Conservation (phyloP, 2,888 invertebrate species). For the Chaitophorus viminalis region DNA sequence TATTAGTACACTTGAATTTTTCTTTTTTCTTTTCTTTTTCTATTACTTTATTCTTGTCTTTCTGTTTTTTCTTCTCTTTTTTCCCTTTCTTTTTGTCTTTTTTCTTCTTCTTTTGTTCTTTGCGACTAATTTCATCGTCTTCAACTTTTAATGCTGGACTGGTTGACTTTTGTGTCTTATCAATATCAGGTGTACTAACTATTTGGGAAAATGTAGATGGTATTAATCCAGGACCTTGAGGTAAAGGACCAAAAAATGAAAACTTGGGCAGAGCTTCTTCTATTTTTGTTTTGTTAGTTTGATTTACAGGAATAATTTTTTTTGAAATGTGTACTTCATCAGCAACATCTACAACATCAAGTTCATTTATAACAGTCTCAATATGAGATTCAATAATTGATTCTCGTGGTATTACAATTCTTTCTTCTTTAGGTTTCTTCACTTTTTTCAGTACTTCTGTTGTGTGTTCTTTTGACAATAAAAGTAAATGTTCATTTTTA, state of each 20-base stretch:
- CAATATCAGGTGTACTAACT: slow-evolving; percentile 5
- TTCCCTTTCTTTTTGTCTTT: slow-evolving; percentile 41
- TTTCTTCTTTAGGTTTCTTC: slow-evolving; percentile 42
- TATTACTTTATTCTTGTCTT: slow-evolving; percentile 1
- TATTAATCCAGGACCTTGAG: slow-evolving; percentile 52
- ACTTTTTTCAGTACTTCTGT: slow-evolving; percentile 25
- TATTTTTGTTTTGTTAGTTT: slow-evolving; percentile 23
- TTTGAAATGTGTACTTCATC: neutral
- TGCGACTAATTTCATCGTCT: slow-evolving; percentile 34
- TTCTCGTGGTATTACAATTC: neutral
- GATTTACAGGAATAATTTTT: slow-evolving; percentile 4
- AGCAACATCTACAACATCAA: slow-evolving; percentile 33
- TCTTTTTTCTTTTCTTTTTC: slow-evolving; percentile 49
- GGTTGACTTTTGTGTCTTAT: neutral
- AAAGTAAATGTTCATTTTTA: slow-evolving; percentile 7
- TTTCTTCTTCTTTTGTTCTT: slow-evolving; percentile 48
- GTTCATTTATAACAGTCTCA: slow-evolving; percentile 16
- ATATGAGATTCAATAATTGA: neutral
- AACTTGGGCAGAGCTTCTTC: slow-evolving; percentile 53
- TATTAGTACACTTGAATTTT: slow-evolving; percentile 35
- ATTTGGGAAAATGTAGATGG: slow-evolving; percentile 38
- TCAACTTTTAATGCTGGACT: slow-evolving; percentile 35
- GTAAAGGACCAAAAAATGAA: slow-evolving; percentile 56
- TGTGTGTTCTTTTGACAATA: neutral
- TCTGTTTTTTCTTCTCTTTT: slow-evolving; percentile 21